Evolutionary conservation across 2,888 invertebrate genomes (phyloP).

Genomic region (Entomobrya multifasciata): DNA sequence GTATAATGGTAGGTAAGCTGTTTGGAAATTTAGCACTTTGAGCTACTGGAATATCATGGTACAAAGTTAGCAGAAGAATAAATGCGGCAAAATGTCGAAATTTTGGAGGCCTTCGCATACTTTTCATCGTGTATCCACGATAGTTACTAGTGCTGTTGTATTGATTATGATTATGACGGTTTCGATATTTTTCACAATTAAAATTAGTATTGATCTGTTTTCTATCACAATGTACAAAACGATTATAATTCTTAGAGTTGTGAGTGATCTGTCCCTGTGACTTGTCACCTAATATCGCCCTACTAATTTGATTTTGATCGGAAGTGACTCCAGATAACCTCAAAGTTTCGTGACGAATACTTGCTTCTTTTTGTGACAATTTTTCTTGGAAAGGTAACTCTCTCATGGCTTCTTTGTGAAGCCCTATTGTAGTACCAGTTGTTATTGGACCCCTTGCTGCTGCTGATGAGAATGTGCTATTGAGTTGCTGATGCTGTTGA

Average conservation of each 20-base stretch:
- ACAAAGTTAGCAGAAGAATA: constrained; percentile 28
- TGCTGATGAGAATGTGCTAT: neutral
- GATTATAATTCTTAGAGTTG: neutral
- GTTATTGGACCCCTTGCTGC: neutral
- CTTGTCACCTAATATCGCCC: neutral
- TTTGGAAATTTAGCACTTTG: constrained; percentile 49
- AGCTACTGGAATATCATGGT: constrained; percentile 50
- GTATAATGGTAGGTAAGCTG: neutral
- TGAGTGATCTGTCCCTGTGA: neutral
- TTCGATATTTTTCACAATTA: neutral
- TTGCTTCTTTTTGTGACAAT: neutral
- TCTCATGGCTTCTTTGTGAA: neutral
- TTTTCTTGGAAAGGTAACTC: no score
- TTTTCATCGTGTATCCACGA: neutral
- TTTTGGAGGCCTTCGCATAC: neutral
- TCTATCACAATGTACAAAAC: constrained; percentile 48
- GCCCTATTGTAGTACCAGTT: neutral
- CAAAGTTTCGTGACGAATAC: neutral
- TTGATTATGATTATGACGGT: neutral
- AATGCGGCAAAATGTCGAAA: constrained; percentile 28
- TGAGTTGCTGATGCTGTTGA: neutral
- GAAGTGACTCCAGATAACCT: neutral
- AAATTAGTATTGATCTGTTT: constrained; percentile 15
- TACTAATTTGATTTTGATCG: neutral
- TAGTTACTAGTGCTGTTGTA: neutral